Evolutionary conservation across 2,888 invertebrate species (phyloP).

Genomic region (Tenthredo livida): DNA sequence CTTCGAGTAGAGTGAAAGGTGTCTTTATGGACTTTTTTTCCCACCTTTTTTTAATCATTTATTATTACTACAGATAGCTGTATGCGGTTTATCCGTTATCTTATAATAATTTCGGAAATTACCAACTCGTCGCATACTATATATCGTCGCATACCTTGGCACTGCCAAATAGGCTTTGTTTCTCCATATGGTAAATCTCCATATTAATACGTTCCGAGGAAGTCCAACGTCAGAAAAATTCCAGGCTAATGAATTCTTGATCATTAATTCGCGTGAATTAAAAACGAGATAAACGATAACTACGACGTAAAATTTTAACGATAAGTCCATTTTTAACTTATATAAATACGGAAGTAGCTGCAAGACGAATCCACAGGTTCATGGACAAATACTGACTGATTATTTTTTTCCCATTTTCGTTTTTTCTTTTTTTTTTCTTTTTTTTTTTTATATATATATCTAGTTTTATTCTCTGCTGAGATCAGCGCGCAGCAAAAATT

Average conservation of each 20-base stretch:
- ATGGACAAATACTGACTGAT: neutral
- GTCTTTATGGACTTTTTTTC: constrained; percentile 15
- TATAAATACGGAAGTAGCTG: neutral
- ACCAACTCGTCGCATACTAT: constrained; percentile 61
- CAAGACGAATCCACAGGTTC: neutral
- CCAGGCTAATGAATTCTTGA: constrained; percentile 54
- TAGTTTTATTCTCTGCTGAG: constrained; percentile 15
- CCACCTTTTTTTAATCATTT: constrained; percentile 47
- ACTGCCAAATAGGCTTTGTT: constrained; percentile 77
- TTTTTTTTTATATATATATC: neutral
- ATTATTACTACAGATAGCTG: neutral
- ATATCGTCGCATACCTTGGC: constrained; percentile 66
- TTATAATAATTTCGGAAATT: neutral
- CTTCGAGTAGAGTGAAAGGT: constrained; percentile 73
- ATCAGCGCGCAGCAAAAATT: constrained; percentile 4
- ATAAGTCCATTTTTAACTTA: neutral
- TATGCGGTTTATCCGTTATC: neutral
- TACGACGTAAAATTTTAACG: neutral
- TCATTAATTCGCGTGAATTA: neutral
- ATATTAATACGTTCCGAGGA: constrained; percentile 65
- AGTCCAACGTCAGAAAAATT: constrained; percentile 58
- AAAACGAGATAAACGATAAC: neutral
- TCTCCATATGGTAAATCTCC: constrained; percentile 75
- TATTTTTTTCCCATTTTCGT: neutral
- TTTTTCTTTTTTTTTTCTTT: neutral